Conservation (phyloP, 2,113 vertebrate species). For the Corythornis cristatus region DNA sequence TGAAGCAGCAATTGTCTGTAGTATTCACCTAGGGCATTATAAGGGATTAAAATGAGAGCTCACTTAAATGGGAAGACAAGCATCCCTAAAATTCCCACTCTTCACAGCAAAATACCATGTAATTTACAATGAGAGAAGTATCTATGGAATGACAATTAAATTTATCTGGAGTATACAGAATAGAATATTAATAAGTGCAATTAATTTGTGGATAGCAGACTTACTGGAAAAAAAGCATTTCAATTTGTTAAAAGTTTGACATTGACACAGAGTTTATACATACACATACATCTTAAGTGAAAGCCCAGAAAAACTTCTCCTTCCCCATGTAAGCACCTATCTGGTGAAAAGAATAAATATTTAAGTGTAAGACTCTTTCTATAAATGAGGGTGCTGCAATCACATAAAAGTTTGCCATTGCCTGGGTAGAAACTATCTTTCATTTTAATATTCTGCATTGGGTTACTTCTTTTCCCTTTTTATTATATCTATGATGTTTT, state of each 20-base stretch:
- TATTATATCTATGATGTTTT: neutral
- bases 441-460: neutral
- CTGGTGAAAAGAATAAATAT: slow-evolving; percentile 28
- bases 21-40: neutral
- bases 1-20: neutral
- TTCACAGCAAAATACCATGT: neutral
- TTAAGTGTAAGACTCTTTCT: neutral
- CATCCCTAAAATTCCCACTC: neutral
- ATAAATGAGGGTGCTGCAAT: neutral
- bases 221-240: neutral
- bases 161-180: neutral
- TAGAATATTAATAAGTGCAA: neutral
- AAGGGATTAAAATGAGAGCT: neutral
- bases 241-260: neutral
- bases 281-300: neutral
- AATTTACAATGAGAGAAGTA: neutral
- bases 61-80: neutral
- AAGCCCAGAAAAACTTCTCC: neutral
- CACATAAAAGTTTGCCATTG: neutral
- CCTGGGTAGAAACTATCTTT: neutral
- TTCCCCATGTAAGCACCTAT: neutral
- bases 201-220: neutral
- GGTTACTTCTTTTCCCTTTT: neutral
- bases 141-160: neutral
- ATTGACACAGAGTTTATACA: neutral